These are phyloP conservation scores for Dendroctonus ponderosae DNA, from an alignment of 1,140 invertebrate species.

Conservation along the genomic window DNA sequence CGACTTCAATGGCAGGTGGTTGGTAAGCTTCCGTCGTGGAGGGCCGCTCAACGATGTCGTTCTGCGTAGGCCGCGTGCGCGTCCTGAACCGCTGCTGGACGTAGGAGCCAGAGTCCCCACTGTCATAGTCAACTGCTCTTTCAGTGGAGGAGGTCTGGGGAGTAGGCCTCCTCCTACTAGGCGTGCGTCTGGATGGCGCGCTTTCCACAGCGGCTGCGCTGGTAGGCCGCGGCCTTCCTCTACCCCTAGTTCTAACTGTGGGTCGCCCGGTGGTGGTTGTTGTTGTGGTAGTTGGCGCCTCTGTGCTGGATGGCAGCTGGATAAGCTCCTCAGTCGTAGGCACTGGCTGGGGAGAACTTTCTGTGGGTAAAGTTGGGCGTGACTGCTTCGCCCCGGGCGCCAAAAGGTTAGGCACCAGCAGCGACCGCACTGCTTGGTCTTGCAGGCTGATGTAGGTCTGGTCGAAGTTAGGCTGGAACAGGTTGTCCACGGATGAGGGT, in stretches of 20 bases:
- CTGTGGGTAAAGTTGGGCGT: no score
- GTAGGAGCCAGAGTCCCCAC: conserved; percentile 44
- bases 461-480: conserved; percentile 26
- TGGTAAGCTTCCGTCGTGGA: conserved; percentile 35
- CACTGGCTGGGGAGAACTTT: neutral
- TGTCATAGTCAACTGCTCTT: conserved; percentile 44
- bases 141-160: conserved; percentile 44
- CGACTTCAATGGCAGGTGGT: conserved; percentile 1
- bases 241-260: conserved; percentile 37
- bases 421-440: conserved; percentile 50
- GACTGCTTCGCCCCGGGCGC: conserved; percentile 32
- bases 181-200: conserved; percentile 23
- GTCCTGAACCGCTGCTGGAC: conserved; percentile 43
- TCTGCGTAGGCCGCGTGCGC: conserved; percentile 37
- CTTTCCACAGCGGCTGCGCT: conserved; percentile 33
- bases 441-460: conserved; percentile 51
- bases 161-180: conserved; percentile 35
- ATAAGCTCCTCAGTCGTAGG: neutral
- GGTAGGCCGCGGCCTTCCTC: conserved; percentile 39
- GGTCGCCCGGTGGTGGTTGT: conserved; percentile 48
- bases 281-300: conserved; percentile 48
- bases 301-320: conserved; percentile 46
- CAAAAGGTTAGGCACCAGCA: conserved; percentile 42
- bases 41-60: conserved; percentile 24
- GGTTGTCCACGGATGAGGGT: conserved; percentile 5